Percentiles rank a stretch among this genome's conserved stretches.
These are phyloP conservation scores for Eptatretus burgeri DNA, from an alignment of 2,113 vertebrate genomes.

Conservation along the genomic window DNA sequence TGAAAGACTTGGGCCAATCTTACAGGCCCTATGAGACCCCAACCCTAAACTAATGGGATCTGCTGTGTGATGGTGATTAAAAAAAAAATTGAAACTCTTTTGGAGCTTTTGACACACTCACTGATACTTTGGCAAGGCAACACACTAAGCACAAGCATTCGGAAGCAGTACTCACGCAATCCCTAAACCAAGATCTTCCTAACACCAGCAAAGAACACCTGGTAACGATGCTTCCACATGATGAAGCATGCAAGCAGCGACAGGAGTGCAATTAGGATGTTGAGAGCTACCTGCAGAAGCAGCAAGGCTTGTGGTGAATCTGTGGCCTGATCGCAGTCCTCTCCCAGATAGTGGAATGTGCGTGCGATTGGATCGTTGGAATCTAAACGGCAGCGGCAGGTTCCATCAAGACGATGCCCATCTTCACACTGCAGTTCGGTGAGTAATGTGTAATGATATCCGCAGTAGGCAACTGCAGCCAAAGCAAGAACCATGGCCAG, in stretches of 20 bases:
- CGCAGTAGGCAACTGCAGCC: constrained; percentile 40
- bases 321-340: constrained; percentile 32
- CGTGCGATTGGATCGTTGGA: constrained; percentile 34
- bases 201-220: constrained; percentile 53
- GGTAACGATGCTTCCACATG: constrained; percentile 88
- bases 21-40: too few species aligned
- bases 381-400: constrained; percentile 42
- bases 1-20: too few species aligned
- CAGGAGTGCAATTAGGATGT: constrained; percentile 33
- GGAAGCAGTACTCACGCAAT: too few species aligned
- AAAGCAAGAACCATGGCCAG: constrained; percentile 36
- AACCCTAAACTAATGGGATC: too few species aligned
- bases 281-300: constrained; percentile 48
- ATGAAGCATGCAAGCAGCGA: constrained; percentile 41
- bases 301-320: constrained; percentile 34
- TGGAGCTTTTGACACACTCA: too few species aligned
- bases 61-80: too few species aligned
- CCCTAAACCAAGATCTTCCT: constrained; percentile 11
- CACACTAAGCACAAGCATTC: too few species aligned
- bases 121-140: too few species aligned
- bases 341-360: constrained; percentile 31
- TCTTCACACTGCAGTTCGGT: constrained; percentile 23
- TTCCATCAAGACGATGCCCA: not conserved
- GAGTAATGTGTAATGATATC: constrained; percentile 36
- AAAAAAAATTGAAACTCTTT: too few species aligned